These are phyloP conservation scores for Cyprinodon variegatus DNA, from an alignment of 2,113 vertebrate genomes.

Conservation along the genomic window DNA sequence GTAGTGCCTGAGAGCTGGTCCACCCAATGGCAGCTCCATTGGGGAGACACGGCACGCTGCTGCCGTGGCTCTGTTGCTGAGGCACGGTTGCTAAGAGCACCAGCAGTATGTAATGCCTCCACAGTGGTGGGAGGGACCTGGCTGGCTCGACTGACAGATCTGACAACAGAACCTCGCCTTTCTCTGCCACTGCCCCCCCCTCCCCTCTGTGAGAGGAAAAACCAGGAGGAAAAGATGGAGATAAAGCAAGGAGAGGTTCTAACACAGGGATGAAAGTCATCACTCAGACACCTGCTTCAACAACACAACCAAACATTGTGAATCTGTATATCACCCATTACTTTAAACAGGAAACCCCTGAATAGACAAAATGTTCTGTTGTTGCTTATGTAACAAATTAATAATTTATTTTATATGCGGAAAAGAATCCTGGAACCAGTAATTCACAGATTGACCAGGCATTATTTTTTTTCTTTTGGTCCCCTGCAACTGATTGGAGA, in stretches of 20 bases:
- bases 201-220: constrained; percentile 54
- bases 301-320: background rate
- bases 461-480: constrained; percentile 8
- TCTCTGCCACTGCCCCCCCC: constrained; percentile 51
- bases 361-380: constrained; percentile 52
- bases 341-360: constrained; percentile 6
- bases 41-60: constrained; percentile 79
- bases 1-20: constrained; percentile 79
- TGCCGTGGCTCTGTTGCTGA: constrained; percentile 76
- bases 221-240: constrained; percentile 52
- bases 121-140: constrained; percentile 69
- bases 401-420: constrained; percentile 69
- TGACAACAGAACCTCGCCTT: constrained; percentile 77
- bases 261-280: constrained; percentile 26
- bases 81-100: constrained; percentile 79
- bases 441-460: constrained; percentile 18
- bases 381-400: constrained; percentile 70
- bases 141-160: constrained; percentile 72
- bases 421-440: constrained; percentile 37
- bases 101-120: constrained; percentile 78
- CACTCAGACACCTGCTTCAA: constrained; percentile 13
- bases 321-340: background rate
- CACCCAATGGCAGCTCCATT: constrained; percentile 81
- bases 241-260: constrained; percentile 47
- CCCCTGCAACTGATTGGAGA: background rate